These are phyloP conservation scores for Pyrrhia umbra DNA, from an alignment of 2,888 invertebrate species.

Conservation along the genomic window DNA sequence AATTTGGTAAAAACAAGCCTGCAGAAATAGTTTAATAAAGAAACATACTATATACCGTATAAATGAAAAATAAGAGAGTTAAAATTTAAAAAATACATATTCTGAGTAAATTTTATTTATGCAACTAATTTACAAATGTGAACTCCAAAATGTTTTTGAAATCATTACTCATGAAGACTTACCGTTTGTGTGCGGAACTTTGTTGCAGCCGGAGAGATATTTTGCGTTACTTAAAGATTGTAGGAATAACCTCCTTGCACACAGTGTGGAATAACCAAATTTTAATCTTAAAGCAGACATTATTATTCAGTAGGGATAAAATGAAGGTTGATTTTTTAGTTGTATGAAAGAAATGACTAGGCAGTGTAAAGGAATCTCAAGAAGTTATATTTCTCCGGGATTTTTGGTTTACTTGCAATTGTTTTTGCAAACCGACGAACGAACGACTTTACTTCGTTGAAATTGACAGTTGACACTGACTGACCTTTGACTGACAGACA, in stretches of 20 bases:
- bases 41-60: not conserved
- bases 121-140: not conserved
- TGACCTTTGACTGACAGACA: too few relatives aligned
- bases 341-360: not conserved
- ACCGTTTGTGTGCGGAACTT: slow-evolving; percentile 60
- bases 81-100: too few relatives aligned
- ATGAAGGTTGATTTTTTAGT: not conserved
- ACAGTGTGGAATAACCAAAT: slow-evolving; percentile 69
- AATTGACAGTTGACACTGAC: not conserved
- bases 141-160: not conserved
- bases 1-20: slow-evolving; percentile 45
- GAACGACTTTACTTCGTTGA: not conserved
- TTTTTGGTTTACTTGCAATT: slow-evolving; percentile 24
- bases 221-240: slow-evolving; percentile 70
- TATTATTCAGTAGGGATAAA: slow-evolving; percentile 7
- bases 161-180: slow-evolving; percentile 20
- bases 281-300: slow-evolving; percentile 81
- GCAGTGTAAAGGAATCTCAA: not conserved
- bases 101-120: too few relatives aligned
- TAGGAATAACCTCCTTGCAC: slow-evolving; percentile 75
- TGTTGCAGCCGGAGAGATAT: slow-evolving; percentile 62
- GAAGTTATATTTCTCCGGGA: not conserved
- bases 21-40: not conserved
- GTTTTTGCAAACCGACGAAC: slow-evolving; percentile 25
- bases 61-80: too few relatives aligned